Evolutionary conservation across 2,797 vertebrate genomes (phyloP).

Genomic region (Gorsachius magnificus): DNA sequence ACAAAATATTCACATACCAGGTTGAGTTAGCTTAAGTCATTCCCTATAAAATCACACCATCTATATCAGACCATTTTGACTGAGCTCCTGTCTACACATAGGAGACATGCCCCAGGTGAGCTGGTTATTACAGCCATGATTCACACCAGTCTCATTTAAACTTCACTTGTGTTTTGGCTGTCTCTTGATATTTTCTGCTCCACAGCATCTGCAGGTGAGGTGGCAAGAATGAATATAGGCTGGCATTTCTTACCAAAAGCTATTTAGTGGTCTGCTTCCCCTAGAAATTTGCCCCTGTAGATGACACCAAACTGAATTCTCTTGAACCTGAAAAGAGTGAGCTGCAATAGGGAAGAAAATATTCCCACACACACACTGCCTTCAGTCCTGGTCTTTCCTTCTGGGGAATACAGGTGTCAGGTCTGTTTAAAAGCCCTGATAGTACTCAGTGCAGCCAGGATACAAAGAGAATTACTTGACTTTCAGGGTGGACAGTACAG

Average conservation of each 20-base stretch:
- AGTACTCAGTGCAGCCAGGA: neutral
- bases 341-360: neutral
- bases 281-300: neutral
- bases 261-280: neutral
- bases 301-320: neutral
- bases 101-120: conserved; percentile 40
- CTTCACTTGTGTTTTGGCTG: conserved; percentile 18
- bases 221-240: neutral
- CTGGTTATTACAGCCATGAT: conserved; percentile 54
- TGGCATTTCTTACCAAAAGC: neutral
- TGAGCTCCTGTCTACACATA: neutral
- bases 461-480: neutral
- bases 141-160: conserved; percentile 34
- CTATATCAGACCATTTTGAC: conserved; percentile 24
- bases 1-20: neutral
- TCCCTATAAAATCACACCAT: neutral
- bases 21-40: neutral
- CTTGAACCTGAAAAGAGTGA: neutral
- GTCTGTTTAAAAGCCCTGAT: neutral
- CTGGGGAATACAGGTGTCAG: neutral
- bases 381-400: neutral
- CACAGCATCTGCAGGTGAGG: neutral
- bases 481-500: neutral
- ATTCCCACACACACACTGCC: neutral
- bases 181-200: neutral